Percentiles rank a stretch among this genome's conserved stretches.
phyloP scores from a whole-genome alignment of 2,888 invertebrate genomes.

The Agonopterix arenella region DNA sequence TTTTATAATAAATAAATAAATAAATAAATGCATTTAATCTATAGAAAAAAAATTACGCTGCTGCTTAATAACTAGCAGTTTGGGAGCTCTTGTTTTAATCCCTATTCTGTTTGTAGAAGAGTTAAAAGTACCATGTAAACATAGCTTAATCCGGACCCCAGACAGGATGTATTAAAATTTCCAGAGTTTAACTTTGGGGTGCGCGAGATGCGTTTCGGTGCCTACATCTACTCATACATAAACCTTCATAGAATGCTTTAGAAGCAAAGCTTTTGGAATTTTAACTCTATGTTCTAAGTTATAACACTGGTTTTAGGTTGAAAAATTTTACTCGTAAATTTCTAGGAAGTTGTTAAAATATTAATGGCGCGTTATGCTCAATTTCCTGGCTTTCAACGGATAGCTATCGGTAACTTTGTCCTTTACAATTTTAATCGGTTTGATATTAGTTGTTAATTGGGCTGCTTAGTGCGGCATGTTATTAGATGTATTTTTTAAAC shows the following conservation, averaged over 20 bases:
- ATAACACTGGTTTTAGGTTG: conserved; percentile 15
- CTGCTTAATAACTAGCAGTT: no score
- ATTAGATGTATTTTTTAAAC: conserved; percentile 6
- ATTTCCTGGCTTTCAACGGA: conserved; percentile 70
- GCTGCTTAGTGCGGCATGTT: no score
- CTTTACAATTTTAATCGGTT: conserved; percentile 24
- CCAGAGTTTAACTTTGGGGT: conserved; percentile 59
- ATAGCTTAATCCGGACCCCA: conserved; percentile 25
- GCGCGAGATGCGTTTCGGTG: conserved; percentile 51
- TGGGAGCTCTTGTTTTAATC: no score
- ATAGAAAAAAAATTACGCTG: no score
- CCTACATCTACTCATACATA: conserved; percentile 10
- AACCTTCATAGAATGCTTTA: neutral
- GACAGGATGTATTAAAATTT: conserved; percentile 60
- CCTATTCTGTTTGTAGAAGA: neutral
- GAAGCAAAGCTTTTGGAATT: conserved; percentile 10
- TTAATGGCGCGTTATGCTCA: conserved; percentile 71
- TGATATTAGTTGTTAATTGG: no score
- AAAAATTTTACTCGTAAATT: conserved; percentile 33
- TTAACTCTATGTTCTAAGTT: neutral
- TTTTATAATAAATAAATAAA: no score
- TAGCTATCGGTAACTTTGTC: conserved; percentile 48
- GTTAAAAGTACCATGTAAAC: conserved; percentile 28
- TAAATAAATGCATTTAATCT: no score
- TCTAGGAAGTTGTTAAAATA: conserved; percentile 68